Percentiles rank a stretch among this genome's conserved stretches.
These are phyloP conservation scores for Romanomermis culicivorax DNA, from an alignment of 2,888 invertebrate species.

Conservation along the genomic window DNA sequence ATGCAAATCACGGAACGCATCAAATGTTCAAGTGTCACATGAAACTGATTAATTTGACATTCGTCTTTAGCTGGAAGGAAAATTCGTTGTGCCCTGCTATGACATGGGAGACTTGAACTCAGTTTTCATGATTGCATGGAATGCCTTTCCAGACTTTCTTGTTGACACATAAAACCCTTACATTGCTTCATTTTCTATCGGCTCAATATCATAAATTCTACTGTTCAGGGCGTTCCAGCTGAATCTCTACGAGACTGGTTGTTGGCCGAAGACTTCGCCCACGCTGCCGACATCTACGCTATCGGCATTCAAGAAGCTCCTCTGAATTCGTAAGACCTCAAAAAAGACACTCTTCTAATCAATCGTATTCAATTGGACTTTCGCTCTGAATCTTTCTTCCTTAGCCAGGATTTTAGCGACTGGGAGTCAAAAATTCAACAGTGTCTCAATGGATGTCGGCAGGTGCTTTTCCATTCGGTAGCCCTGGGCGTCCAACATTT, in stretches of 20 bases:
- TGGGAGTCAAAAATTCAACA: constrained; percentile 52
- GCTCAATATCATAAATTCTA: too few relatives aligned
- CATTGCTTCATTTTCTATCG: too few relatives aligned
- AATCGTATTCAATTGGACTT: neutral
- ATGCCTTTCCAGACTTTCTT: too few relatives aligned
- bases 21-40: too few relatives aligned
- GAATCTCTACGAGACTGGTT: constrained; percentile 64
- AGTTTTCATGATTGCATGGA: too few relatives aligned
- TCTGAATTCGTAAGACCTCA: constrained; percentile 37
- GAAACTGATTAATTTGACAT: too few relatives aligned
- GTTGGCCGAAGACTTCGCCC: constrained; percentile 57
- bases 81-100: too few relatives aligned
- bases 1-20: too few relatives aligned
- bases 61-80: too few relatives aligned
- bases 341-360: too few relatives aligned
- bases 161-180: too few relatives aligned
- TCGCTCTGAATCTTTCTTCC: neutral
- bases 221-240: constrained; percentile 38
- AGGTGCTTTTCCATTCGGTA: constrained; percentile 64
- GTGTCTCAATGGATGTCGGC: constrained; percentile 63
- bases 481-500: constrained; percentile 69
- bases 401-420: constrained; percentile 24
- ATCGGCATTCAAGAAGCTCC: constrained; percentile 82
- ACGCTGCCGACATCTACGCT: constrained; percentile 62
- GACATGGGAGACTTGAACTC: too few relatives aligned